Evolutionary conservation across 2,113 vertebrate genomes (phyloP), one percentile per base, ranked within the genome.

Genomic region (Eira barbara): DNA sequence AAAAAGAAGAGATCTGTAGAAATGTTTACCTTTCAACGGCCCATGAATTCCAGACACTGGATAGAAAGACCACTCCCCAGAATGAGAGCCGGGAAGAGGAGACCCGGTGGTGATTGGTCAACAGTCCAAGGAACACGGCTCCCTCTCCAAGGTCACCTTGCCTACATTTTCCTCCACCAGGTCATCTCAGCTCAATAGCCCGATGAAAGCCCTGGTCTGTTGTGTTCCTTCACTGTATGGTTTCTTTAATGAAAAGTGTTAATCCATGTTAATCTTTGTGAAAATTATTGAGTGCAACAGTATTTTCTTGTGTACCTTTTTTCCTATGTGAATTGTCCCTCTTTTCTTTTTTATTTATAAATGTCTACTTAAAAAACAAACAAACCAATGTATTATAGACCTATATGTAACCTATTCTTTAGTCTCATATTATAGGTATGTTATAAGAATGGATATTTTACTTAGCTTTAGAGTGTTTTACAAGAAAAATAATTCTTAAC

Each of bases 381-480:
- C 98, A 99, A 99, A 99, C 99, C 99, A 99, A 99, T 99, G 99
- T 99, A 99, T 99, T 97, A 99, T 99, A 99, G 99, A 99, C 98
- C 98, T 99, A 98, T 99, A 99, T 99, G 99, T 99, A 99, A 99
- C 99, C 99, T 99, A 98, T 99, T 99, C 99, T 98, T 99, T 99
- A 99, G 99, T 99, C 99, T 99, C 99, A 99, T 99, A 99, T 99
- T 99, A 99, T 99, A 99, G 99, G 99, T 99, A 99, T 99, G 99
- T 99, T 99, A 99, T 99, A 99, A 99, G 99, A 99, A 99, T 99
- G 99, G 99, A 99, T 99, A 99, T 99, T 99, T 99, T 99, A 99
- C 99, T 99, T 99, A 99, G 99, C 99, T 99, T 99, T 99, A 99
- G 99, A 99, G 99, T 99, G 99, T 99, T 99, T 99, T 99, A 99